A percentile compares a stretch with the other conserved stretches of the same genome.
These are phyloP conservation scores for Seriola aureovittata DNA, from an alignment of 2,113 vertebrate genomes.

Conservation along the genomic window DNA sequence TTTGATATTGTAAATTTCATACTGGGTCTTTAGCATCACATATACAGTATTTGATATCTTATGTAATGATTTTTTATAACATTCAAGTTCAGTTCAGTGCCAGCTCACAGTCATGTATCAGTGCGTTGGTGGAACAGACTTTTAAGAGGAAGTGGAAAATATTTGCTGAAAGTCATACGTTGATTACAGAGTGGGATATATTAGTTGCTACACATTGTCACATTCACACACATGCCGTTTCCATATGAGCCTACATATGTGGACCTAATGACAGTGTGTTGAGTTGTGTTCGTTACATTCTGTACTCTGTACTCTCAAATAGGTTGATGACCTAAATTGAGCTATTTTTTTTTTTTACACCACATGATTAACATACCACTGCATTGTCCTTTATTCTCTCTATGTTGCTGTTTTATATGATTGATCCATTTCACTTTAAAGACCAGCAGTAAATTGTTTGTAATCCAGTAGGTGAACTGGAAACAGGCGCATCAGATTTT, in stretches of 20 bases:
- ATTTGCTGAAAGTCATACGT: slow-evolving; percentile 57
- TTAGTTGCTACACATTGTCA: slow-evolving; percentile 43
- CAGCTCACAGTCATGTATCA: slow-evolving; percentile 17
- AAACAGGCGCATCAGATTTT: slow-evolving; percentile 27
- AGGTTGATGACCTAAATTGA: slow-evolving; percentile 21
- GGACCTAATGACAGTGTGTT: slow-evolving; percentile 11
- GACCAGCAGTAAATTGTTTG: not conserved
- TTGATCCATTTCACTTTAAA: slow-evolving; percentile 5
- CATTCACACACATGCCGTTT: slow-evolving; percentile 13
- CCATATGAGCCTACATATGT: slow-evolving; percentile 16
- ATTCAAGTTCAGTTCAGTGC: not conserved
- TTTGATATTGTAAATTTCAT: not conserved
- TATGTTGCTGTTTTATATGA: slow-evolving; percentile 27
- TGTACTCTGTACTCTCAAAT: slow-evolving; percentile 39
- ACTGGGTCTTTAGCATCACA: not conserved
- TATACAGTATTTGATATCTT: slow-evolving; percentile 8
- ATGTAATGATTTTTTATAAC: not conserved
- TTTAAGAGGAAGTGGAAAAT: slow-evolving; percentile 65
- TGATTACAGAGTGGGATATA: slow-evolving; percentile 47
- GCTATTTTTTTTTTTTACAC: slow-evolving; percentile 10
- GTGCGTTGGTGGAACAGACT: slow-evolving; percentile 10
- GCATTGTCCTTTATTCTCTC: slow-evolving; percentile 9
- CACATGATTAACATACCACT: slow-evolving; percentile 32
- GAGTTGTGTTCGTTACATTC: slow-evolving; percentile 22
- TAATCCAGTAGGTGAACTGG: slow-evolving; percentile 33